These are phyloP conservation scores for Galeruca laticollis DNA, from an alignment of 2,888 invertebrate species.

Conservation along the genomic window DNA sequence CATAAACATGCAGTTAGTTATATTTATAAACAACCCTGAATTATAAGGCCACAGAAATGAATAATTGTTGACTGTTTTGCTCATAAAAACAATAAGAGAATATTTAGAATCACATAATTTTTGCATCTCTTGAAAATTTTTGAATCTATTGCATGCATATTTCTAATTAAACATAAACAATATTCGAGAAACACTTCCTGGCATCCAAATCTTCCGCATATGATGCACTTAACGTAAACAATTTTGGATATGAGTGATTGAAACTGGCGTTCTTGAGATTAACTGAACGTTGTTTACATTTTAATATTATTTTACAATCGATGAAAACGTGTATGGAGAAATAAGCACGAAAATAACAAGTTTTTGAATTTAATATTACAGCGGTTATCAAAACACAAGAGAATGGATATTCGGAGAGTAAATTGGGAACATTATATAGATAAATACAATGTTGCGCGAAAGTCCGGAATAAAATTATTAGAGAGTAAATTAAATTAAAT, in stretches of 20 bases:
- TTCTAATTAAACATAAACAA: conserved; percentile 5
- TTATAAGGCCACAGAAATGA: background rate
- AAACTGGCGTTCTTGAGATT: conserved; percentile 16
- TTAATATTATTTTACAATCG: conserved; percentile 4
- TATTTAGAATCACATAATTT: background rate
- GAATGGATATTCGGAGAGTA: too few species aligned
- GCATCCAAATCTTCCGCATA: conserved; percentile 22
- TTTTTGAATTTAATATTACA: background rate
- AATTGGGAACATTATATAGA: too few species aligned
- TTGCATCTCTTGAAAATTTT: background rate
- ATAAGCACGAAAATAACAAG: background rate
- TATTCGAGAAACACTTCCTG: conserved; percentile 19
- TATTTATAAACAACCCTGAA: too few species aligned
- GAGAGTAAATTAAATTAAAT: too few species aligned
- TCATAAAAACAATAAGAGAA: background rate
- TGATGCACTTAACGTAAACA: conserved; percentile 21
- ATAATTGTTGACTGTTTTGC: background rate
- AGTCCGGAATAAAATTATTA: too few species aligned
- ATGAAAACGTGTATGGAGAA: background rate
- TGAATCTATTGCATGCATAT: background rate
- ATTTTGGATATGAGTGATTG: conserved; percentile 18
- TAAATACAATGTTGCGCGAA: too few species aligned
- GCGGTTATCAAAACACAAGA: background rate
- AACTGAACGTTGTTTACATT: conserved; percentile 16
- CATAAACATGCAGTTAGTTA: too few species aligned